phyloP scores from a whole-genome alignment of 2,797 vertebrate species.

The Hafferia zeledoni region DNA sequence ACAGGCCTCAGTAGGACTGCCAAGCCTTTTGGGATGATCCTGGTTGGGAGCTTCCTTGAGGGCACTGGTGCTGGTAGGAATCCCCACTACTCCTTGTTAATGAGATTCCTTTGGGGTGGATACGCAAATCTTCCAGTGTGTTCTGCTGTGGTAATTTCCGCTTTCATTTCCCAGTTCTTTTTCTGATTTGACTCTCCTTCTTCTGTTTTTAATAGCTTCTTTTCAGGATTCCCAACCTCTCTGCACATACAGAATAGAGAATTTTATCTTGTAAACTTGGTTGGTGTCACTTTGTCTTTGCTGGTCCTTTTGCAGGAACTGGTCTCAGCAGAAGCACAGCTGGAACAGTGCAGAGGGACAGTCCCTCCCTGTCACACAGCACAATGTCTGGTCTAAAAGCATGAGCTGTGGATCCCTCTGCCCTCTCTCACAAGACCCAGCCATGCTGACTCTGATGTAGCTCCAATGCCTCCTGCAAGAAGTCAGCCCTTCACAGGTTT shows the following conservation, averaged over 20 bases:
- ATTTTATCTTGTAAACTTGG: background rate
- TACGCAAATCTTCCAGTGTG: background rate
- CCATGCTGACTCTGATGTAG: background rate
- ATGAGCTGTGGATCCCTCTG: background rate
- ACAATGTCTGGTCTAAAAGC: background rate
- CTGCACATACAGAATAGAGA: background rate
- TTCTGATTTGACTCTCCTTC: background rate
- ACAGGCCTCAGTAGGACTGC: constrained; percentile 83
- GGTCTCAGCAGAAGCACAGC: background rate
- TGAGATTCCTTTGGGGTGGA: background rate
- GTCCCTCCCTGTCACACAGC: background rate
- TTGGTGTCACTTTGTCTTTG: background rate
- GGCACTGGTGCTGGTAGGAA: constrained; percentile 86
- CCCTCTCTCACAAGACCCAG: background rate
- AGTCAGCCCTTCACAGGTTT: background rate
- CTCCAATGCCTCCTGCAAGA: background rate
- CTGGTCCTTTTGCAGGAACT: background rate
- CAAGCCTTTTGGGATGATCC: constrained; percentile 89
- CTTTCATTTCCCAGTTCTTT: background rate
- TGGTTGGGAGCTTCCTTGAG: constrained; percentile 84
- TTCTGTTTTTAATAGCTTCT: background rate
- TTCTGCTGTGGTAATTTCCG: background rate
- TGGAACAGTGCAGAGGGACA: background rate
- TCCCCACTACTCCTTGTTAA: background rate
- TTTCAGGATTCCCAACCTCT: background rate